Evolutionary conservation across 2,888 invertebrate genomes (phyloP).

Genomic region (Formica aserva): DNA sequence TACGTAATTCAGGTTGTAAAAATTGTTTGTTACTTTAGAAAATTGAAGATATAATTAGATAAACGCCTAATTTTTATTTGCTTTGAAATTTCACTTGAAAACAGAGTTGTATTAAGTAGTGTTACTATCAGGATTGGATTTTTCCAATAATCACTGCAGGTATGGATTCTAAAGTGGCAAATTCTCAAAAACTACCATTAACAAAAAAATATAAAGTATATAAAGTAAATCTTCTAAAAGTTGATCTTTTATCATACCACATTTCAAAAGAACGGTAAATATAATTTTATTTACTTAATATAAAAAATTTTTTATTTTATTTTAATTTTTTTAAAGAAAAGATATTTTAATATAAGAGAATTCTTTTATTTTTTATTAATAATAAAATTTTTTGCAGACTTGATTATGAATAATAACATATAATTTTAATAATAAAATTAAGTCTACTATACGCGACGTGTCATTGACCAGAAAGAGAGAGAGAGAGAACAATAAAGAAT

Average conservation of each 20-base stretch:
- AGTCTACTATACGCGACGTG: not conserved
- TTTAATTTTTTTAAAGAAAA: too few species aligned
- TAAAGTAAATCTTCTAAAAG: not conserved
- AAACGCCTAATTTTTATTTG: constrained; percentile 57
- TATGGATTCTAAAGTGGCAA: not conserved
- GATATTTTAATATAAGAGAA: not conserved
- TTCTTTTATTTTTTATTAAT: too few species aligned
- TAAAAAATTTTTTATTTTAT: not conserved
- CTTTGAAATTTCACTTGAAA: not conserved
- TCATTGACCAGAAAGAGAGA: not conserved
- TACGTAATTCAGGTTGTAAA: constrained; percentile 51
- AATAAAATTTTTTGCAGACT: too few species aligned
- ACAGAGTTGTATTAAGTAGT: not conserved
- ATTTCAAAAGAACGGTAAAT: not conserved
- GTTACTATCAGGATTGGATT: constrained; percentile 14
- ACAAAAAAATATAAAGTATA: not conserved
- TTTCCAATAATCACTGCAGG: not conserved
- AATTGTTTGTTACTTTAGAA: constrained; percentile 43
- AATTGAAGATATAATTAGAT: constrained; percentile 20
- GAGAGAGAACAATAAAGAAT: not conserved
- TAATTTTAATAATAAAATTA: too few species aligned
- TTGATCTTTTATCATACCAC: not conserved
- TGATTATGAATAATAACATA: too few species aligned
- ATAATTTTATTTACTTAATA: not conserved
- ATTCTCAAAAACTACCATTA: constrained; percentile 4